Base-by-base conservation (phyloP, 2,113 vertebrate genomes). In the Indicator indicator region DNA sequence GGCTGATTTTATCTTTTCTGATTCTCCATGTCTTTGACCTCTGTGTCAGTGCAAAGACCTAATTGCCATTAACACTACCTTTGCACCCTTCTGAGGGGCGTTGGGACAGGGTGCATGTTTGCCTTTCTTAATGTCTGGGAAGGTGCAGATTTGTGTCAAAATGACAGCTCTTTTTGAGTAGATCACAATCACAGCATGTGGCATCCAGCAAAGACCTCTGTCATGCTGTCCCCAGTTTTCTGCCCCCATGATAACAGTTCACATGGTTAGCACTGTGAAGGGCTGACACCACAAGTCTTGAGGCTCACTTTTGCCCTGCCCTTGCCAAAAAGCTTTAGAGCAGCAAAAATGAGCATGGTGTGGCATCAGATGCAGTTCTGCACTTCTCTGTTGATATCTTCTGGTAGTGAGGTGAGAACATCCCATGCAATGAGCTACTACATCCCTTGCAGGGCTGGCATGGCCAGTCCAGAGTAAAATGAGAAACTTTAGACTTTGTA, bases 1-100 rank as follows among this genome's bases (percentile, higher is more conserved):
- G 42, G 70, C 81, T 96, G 78, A 95, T 95, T 89, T 92, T 69
- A 52, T 70, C 63, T 88, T 84, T 92, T 46, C 50, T 5, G 21
- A 40, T 33, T 79, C 42, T 78, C 33, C 14, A 38, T 6, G 44
- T 77, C 76, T 86, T 93, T 84, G 74, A 63, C 67, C 38, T 78
- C 27, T 7, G 2, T 16, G 52, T 33, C 13, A 6, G 23, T 32
- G 42, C 28, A 46, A 73, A 80, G 72, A 26, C 64, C n/a, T 52
- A 3, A 26, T 38, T 90, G 52, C 62, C 48, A 23, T 74, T 90
- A 70, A 40, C 33, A 20, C 38, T 81, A 52, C 67, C 24, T 90
- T 76, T 82, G n/a, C 30, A 33, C 16, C 12, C 28, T 80, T 78
- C 27, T 58, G 36, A 48, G 32, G 21, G 38, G 5, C 16, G 19